Evolutionary conservation across 2,797 vertebrate genomes (phyloP).

Genomic region (Sebastes taczanowskii): DNA sequence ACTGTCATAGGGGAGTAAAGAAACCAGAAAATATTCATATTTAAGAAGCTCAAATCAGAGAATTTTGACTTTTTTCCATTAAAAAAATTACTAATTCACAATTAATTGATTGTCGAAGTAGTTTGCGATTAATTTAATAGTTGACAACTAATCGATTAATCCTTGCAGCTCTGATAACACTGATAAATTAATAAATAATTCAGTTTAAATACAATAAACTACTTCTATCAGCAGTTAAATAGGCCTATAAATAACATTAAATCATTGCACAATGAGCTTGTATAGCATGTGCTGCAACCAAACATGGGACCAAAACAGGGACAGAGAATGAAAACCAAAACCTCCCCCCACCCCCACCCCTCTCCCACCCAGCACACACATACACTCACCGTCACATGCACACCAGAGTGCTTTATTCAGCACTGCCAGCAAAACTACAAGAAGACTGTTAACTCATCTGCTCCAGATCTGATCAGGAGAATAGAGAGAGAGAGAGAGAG

Average conservation of each 20-base stretch:
- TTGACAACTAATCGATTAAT: too few species aligned
- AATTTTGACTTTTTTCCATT: too few species aligned
- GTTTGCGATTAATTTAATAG: too few species aligned
- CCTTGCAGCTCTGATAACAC: background rate
- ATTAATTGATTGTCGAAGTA: too few species aligned
- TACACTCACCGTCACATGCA: constrained; percentile 10
- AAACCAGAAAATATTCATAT: too few species aligned
- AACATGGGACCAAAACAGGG: background rate
- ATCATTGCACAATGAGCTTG: background rate
- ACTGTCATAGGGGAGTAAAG: too few species aligned
- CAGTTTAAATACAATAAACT: background rate
- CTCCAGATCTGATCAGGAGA: constrained; percentile 19
- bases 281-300: background rate
- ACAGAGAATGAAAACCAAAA: constrained; percentile 50
- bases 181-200: background rate
- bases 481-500: background rate
- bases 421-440: constrained; percentile 17
- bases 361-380: background rate
- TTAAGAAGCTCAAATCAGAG: too few species aligned
- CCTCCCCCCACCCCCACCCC: background rate
- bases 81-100: too few species aligned
- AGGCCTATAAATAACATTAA: background rate
- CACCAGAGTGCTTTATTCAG: background rate
- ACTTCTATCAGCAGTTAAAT: background rate
- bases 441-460: constrained; percentile 15